A percentile compares a stretch with the other conserved stretches of the same genome.
These are phyloP conservation scores for Heliconius ismenius DNA, from an alignment of 2,888 invertebrate genomes.

Conservation along the genomic window DNA sequence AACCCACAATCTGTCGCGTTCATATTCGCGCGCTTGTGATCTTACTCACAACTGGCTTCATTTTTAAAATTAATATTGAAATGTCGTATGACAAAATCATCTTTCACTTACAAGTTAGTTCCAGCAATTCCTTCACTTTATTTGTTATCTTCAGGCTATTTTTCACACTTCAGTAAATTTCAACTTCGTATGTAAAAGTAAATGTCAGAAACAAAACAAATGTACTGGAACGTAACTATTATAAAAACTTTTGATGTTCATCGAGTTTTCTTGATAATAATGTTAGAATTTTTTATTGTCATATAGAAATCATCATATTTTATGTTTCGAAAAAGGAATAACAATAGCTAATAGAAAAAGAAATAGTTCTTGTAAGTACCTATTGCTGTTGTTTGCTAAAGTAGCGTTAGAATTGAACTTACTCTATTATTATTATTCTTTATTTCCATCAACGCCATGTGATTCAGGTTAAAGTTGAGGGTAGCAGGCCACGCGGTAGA, in stretches of 20 bases:
- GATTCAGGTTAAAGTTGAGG: too few species aligned
- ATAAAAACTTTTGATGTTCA: background rate
- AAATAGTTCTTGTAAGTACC: too few species aligned
- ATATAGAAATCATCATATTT: background rate
- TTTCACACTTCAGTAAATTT: slow-evolving; percentile 29
- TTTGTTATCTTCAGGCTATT: background rate
- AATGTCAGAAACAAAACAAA: slow-evolving; percentile 23
- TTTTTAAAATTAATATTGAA: background rate
- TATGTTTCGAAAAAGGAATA: too few species aligned
- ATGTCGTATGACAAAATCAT: background rate
- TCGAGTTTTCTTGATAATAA: background rate
- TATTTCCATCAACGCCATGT: too few species aligned
- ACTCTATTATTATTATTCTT: too few species aligned
- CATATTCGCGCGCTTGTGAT: too few species aligned
- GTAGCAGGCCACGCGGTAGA: too few species aligned
- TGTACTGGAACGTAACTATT: slow-evolving; percentile 29
- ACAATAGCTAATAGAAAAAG: too few species aligned
- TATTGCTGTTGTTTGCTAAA: too few species aligned
- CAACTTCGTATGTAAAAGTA: slow-evolving; percentile 18
- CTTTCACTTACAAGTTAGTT: background rate
- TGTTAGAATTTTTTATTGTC: background rate
- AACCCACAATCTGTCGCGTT: too few species aligned
- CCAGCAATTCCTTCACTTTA: background rate
- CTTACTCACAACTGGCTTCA: too few species aligned
- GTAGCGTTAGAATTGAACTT: too few species aligned